Evolutionary conservation across 1,140 invertebrate species (phyloP).

Genomic region (Glossosoma conforme): DNA sequence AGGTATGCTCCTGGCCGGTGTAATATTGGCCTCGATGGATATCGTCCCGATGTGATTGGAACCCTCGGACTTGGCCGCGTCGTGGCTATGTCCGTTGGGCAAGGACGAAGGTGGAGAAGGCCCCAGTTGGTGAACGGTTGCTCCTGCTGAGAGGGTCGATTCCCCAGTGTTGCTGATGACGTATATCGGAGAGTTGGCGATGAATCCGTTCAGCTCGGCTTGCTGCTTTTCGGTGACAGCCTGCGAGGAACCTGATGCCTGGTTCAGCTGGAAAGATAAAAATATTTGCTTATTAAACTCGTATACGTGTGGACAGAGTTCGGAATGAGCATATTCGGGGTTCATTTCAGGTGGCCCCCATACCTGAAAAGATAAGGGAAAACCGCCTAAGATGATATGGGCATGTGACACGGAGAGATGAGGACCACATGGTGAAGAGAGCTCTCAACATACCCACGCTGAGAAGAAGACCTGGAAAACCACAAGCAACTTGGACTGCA

Average conservation of each 20-base stretch:
- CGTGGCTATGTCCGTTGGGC: constrained; percentile 24
- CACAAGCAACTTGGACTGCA: too few relatives aligned
- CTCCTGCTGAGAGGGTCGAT: constrained; percentile 53
- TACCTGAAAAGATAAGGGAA: too few relatives aligned
- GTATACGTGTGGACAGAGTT: too few relatives aligned
- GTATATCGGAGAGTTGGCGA: constrained; percentile 71
- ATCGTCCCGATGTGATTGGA: too few relatives aligned
- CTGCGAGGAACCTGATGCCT: constrained; percentile 52
- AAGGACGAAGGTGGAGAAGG: constrained; percentile 26
- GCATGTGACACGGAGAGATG: too few relatives aligned
- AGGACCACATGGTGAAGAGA: too few relatives aligned
- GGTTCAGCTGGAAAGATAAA: constrained; percentile 57
- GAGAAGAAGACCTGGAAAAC: too few relatives aligned
- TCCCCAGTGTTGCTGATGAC: constrained; percentile 63
- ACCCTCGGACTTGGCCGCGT: neutral
- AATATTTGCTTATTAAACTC: neutral
- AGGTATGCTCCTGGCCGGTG: neutral
- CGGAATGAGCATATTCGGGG: too few relatives aligned
- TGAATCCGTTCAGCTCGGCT: constrained; percentile 67
- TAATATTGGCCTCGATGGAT: constrained; percentile 3
- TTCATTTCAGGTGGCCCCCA: too few relatives aligned
- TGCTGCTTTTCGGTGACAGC: constrained; percentile 36
- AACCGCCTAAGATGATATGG: too few relatives aligned
- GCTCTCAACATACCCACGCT: too few relatives aligned
- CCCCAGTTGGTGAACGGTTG: constrained; percentile 37